Evolutionary conservation across 2,113 vertebrate genomes (phyloP), one percentile per base, ranked within the genome.

Genomic region (Polypterus bichir): DNA sequence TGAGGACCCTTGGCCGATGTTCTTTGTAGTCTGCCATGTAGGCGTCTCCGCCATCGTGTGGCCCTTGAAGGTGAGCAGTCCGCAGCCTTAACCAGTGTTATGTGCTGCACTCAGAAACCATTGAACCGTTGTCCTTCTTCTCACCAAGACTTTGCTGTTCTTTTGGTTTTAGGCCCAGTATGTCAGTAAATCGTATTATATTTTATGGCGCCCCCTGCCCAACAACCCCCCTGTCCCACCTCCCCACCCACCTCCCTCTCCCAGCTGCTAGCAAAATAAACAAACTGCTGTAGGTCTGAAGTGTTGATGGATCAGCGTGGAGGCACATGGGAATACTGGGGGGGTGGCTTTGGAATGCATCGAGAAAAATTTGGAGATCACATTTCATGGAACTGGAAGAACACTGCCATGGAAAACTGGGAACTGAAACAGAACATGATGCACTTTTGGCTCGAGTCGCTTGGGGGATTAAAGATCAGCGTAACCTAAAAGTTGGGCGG

Each of bases 211-310:
- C 74, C 27, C 27, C 2, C 27, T 27, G 27, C 27, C 27, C 27
- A 27, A 1, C 27, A 27, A 27, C 27, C 27, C 27, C 27, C 27
- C 27, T 27, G 2, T 2, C 27, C 27, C 27, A 27, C 73, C 77
- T 69, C 76, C 73, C 66, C 70, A 27, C 27, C 27, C 27, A 27
- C 73, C 77, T 69, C 76, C 73, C 66, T 70, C 73, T 71, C 73
- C 65, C 60, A 73, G 71, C 63, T 73, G 71, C 65, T 69, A 70
- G 81, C 76, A 86, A 86, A 64, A 81, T 86, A 92, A 92, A 92
- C 87, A 89, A 71, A 86, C 76, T 84, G 87, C 85, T 91, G 88
- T 89, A 89, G 89, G 88, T 91, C 88, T 82, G 69, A 76, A 80
- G 74, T 82, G 76, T 82, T 76, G 66, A 73, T 78, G 81, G 79